Evolutionary conservation across 2,888 invertebrate species (phyloP).

Genomic region (Gymnoscelis rufifasciata): DNA sequence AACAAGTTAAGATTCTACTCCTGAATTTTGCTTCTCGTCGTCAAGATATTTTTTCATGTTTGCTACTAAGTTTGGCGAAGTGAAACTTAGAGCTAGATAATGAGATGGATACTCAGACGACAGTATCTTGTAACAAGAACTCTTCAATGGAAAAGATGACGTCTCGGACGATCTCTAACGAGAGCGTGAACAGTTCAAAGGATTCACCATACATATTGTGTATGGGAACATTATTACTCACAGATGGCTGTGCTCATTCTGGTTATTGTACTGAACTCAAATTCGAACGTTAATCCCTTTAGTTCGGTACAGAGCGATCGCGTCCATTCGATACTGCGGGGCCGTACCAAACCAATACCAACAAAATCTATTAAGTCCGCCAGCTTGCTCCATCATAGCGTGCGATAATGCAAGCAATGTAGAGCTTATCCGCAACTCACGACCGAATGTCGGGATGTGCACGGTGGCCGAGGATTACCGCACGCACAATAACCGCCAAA

Average conservation of each 20-base stretch:
- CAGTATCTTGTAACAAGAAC: constrained; percentile 33
- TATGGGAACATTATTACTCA: constrained; percentile 35
- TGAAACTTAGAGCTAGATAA: constrained; percentile 37
- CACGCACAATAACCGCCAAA: constrained; percentile 80
- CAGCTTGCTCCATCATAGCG: constrained; percentile 63
- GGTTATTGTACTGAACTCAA: constrained; percentile 53
- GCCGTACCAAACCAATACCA: constrained; percentile 37
- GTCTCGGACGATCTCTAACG: constrained; percentile 41
- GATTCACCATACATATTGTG: constrained; percentile 22
- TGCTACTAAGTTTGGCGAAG: constrained; percentile 5
- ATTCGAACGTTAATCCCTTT: constrained; percentile 69
- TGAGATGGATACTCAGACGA: constrained; percentile 38
- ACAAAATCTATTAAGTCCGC: constrained; percentile 76
- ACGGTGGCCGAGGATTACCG: constrained; percentile 68
- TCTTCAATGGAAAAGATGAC: constrained; percentile 34
- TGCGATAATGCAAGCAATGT: constrained; percentile 65
- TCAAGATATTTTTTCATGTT: constrained; percentile 1
- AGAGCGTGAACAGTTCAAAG: constrained; percentile 42
- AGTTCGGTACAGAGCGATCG: constrained; percentile 67
- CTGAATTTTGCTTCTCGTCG: background rate
- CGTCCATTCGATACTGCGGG: constrained; percentile 45
- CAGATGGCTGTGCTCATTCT: constrained; percentile 48
- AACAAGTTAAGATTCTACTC: background rate
- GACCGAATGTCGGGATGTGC: constrained; percentile 60
- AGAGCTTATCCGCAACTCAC: constrained; percentile 49